Evolutionary conservation across 2,888 invertebrate genomes (phyloP), one percentile per base, ranked within the genome.

Genomic region (Plagodis dolabraria): DNA sequence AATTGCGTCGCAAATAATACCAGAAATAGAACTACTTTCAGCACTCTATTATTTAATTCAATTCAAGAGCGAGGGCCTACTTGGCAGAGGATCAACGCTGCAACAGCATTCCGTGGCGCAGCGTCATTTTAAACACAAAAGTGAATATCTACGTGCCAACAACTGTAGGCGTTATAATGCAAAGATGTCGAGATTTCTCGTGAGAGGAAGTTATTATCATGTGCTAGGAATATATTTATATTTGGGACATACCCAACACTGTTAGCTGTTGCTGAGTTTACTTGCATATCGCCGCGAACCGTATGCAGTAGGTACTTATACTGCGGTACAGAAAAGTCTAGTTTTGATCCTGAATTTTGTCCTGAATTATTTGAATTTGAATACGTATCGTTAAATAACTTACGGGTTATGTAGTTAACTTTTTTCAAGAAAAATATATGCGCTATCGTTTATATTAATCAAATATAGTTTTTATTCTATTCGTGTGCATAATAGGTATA

Each of bases 81-180:
- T 80, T 80, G 80, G 80, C 80, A 79, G 60, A 46, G 58, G 61
- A 57, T 74, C 81, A 80, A 77, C 60, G 53, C 47, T 74, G 71
- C 79, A 76, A 68, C 61, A 45, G 36, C 56, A 75, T 76, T 72
- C 72, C 67, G 44, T 46, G 47, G 61, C 69, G 66, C 69, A 65
- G 50, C 61, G 40, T 63, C 60, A 73, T 69, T 70, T 67, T 75
- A 67, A 67, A 70, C 55, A 71, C 70, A 76, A 70, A 65, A 67
- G 60, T 73, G 71, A 68, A 67, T 69, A 66, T 63, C 55, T 53
- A 58, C 60, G 65, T 68, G 60, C 58, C 62, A 64, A 64, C 58
- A 54, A 56, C 51, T 59, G 60, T 48, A 53, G 47, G 54, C 47
- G 50, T 56, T 53, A 46, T 55, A 57, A 52, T 50, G 57, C 43